Base-by-base conservation (phyloP, 2,113 vertebrate species). In the Speoplatyrhinus poulsoni region DNA sequence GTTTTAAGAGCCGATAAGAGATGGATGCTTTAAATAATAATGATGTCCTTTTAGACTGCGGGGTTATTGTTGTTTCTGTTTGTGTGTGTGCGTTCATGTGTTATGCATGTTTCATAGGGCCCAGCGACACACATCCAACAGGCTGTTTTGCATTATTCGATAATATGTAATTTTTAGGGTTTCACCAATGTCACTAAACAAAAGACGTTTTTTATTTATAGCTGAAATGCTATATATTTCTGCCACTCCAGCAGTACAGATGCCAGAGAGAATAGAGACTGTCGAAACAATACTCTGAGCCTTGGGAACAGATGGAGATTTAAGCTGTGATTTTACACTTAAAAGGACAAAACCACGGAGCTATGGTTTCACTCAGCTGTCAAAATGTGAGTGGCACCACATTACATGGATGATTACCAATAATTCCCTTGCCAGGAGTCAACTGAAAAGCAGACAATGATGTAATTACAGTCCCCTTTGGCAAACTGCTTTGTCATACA, bases 381-480 rank as follows among this genome's bases (percentile, higher is more conserved):
- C 90, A 91, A 85, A 87, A 80, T 79, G 77, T 90, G 92, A 93
- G 84, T 90, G 89, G 84, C 89, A 91, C 81, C 67, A 61, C 84
- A 86, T 90, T 90, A 91, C 86, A 91, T 85, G 90, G 88, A 86
- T 90, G 88, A 92, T 93, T 92, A 91, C 87, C 83, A 88, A 84
- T 89, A 88, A 89, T 91, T 89, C 87, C 89, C 86, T 76, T 59
- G 75, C 75, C 64, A 72, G 83, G 85, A 87, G 79, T 84, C 84
- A 87, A 81, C 86, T 82, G 81, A 82, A 90, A 88, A 82, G 79
- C 88, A 79, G 88, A 88, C 86, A 85, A 82, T 73, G 73, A 80
- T 88, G 86, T 88, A 87, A 90, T 92, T 91, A 87, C 77, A 76
- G 67, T 71, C 81, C 82, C 82, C 75, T 81, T 87, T 78, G 82